A percentile compares a stretch with the other conserved stretches of the same genome.
Evolutionary conservation across 2,797 vertebrate species (phyloP).

Genomic region (Masticophis lateralis): DNA sequence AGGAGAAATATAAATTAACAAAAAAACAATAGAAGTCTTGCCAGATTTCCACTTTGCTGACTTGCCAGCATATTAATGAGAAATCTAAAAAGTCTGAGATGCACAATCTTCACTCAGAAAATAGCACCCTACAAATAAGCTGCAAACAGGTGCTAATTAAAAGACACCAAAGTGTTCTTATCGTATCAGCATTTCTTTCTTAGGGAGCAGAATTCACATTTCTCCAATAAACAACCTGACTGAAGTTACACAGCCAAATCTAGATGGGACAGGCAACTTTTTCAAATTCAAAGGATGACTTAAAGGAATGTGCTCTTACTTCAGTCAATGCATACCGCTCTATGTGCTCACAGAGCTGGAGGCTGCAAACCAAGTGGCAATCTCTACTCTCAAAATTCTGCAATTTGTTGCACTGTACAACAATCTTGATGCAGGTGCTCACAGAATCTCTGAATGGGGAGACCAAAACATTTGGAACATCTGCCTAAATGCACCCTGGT

Average conservation of each 20-base stretch:
- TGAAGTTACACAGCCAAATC: not conserved
- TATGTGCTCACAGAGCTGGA: not conserved
- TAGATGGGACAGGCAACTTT: not conserved
- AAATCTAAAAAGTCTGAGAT: not conserved
- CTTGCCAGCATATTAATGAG: not conserved
- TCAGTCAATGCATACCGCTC: not conserved
- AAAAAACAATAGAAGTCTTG: not conserved
- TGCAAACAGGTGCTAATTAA: not conserved
- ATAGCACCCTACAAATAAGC: not conserved
- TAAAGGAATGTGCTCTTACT: not conserved
- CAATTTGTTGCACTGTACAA: not conserved
- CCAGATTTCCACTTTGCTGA: not conserved
- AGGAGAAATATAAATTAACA: constrained; percentile 36
- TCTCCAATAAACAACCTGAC: not conserved
- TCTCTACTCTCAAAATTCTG: not conserved
- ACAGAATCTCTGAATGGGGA: not conserved
- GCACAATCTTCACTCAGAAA: not conserved
- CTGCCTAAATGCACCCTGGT: not conserved
- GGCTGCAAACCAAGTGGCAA: not conserved
- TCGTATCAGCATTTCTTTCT: accelerated
- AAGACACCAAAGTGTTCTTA: accelerated
- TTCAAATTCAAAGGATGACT: not conserved
- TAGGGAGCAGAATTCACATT: accelerated
- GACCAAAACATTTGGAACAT: not conserved
- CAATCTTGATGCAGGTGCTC: not conserved